phyloP scores from a whole-genome alignment of 2,113 vertebrate genomes.

The Tragulus kanchil region DNA sequence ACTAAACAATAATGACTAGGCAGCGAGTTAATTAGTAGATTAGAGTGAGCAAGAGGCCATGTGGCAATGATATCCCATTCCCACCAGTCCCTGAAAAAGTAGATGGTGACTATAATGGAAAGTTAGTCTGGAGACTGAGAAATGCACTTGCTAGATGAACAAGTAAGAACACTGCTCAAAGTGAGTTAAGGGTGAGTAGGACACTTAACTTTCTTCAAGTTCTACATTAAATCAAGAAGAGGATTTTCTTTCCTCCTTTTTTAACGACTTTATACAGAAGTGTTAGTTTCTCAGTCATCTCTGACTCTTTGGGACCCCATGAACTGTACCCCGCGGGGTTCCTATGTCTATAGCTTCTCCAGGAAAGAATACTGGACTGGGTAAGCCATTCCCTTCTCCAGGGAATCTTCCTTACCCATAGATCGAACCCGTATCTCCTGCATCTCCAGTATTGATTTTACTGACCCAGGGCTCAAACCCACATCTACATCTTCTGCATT shows the following conservation, averaged over 20 bases:
- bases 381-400: not conserved
- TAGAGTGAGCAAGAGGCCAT: not conserved
- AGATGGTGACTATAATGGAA: not conserved
- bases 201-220: not conserved
- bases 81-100: not conserved
- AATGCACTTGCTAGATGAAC: not conserved
- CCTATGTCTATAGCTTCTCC: not conserved
- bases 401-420: not conserved
- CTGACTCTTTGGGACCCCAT: not conserved
- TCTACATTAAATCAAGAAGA: not conserved
- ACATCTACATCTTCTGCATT: no score
- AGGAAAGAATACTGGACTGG: not conserved
- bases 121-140: not conserved
- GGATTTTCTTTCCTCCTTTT: not conserved
- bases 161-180: not conserved
- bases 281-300: not conserved
- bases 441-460: no score
- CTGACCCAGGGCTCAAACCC: no score
- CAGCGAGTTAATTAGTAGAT: not conserved
- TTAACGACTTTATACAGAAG: not conserved
- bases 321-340: not conserved
- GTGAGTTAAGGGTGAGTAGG: not conserved
- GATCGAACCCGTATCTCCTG: not conserved
- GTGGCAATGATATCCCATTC: no score
- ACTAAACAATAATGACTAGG: not conserved